Percentiles rank a stretch among this genome's conserved stretches.
These are phyloP conservation scores for Bovichtus diacanthus DNA, from an alignment of 2,797 vertebrate species.

Conservation along the genomic window DNA sequence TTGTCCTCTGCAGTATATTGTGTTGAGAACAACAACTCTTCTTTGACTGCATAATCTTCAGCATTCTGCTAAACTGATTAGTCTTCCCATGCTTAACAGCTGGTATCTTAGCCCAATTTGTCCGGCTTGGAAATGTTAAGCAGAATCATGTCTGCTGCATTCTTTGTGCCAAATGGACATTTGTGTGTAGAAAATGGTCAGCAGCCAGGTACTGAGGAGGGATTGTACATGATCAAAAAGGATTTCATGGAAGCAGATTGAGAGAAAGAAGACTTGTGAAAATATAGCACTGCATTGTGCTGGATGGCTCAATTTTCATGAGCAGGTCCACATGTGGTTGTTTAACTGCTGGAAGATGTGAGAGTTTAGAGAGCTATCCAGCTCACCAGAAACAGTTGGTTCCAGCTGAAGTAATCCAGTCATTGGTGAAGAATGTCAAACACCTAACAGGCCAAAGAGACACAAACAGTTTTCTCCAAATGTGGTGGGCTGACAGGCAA, in stretches of 20 bases:
- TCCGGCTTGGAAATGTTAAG: constrained; percentile 70
- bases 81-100: constrained; percentile 68
- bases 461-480: not conserved
- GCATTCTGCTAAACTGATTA: constrained; percentile 76
- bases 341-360: constrained; percentile 43
- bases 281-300: constrained; percentile 59
- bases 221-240: constrained; percentile 73
- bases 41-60: constrained; percentile 70
- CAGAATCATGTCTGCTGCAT: constrained; percentile 58
- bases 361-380: constrained; percentile 46
- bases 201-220: constrained; percentile 70
- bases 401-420: constrained; percentile 35
- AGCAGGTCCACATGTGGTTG: constrained; percentile 45
- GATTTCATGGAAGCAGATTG: constrained; percentile 70
- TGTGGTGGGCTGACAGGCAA: constrained; percentile 3
- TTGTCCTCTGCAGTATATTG: constrained; percentile 55
- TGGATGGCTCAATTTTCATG: constrained; percentile 47
- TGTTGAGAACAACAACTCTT: constrained; percentile 63
- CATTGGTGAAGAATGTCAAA: constrained; percentile 12
- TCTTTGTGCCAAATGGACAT: constrained; percentile 66
- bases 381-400: constrained; percentile 34
- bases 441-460: constrained; percentile 17
- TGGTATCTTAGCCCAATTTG: constrained; percentile 72
- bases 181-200: constrained; percentile 69
- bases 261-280: constrained; percentile 64